Conservation (phyloP, 1,140 invertebrate species). For the Bombus haemorrhoidalis region DNA sequence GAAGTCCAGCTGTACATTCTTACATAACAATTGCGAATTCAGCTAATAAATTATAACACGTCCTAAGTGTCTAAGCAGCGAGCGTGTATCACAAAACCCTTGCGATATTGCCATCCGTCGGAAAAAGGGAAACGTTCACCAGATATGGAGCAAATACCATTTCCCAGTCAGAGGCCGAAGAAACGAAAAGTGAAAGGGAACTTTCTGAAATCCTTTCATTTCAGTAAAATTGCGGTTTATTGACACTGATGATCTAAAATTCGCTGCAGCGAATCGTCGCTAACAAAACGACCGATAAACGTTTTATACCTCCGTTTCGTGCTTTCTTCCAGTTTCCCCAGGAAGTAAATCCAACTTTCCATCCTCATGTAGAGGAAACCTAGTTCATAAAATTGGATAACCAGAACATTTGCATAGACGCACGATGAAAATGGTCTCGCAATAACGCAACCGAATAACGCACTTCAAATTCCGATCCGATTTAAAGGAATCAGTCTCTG, state of each 20-base stretch:
- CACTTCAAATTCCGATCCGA: not conserved
- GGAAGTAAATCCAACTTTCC: slow-evolving; percentile 23
- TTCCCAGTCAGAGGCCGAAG: not conserved
- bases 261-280: not conserved
- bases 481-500: not conserved
- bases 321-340: not conserved
- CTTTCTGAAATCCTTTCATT: slow-evolving; percentile 9
- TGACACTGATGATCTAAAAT: slow-evolving; percentile 12
- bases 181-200: slow-evolving; percentile 37
- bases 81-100: too few species aligned
- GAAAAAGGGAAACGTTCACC: not conserved
- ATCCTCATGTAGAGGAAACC: not conserved
- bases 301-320: slow-evolving; percentile 12
- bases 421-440: not conserved
- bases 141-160: not conserved
- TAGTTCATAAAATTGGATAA: too few species aligned
- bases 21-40: slow-evolving; percentile 53
- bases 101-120: not conserved
- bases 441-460: not conserved
- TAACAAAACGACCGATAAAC: not conserved
- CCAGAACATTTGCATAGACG: slow-evolving; percentile 17
- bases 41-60: slow-evolving; percentile 31
- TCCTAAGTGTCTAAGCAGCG: not conserved
- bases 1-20: slow-evolving; percentile 44
- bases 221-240: slow-evolving; percentile 15